Base-by-base conservation (phyloP, 2,113 vertebrate species). In the Chaenogobius annularis region DNA sequence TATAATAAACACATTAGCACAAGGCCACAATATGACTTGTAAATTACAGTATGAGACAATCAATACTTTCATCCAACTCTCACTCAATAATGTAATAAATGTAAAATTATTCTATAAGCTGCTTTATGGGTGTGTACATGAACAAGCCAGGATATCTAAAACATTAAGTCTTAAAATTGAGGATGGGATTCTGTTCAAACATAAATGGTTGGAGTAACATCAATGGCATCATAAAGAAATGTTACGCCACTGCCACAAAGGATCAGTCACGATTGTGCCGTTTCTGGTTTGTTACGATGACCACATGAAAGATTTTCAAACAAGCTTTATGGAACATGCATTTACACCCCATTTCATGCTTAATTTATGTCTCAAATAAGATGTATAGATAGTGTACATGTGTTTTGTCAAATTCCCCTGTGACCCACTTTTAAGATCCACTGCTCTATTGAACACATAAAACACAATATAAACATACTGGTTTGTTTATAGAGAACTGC, bases 51-150 rank as follows among this genome's bases (percentile, higher is more conserved):
- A 19, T 40, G 37, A 43, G 9, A 10, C 10, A 37, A 43, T 43
- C 61, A 63, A 63, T 43, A 63, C 17, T 40, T 63, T 19, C 35
- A 63, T 63, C 59, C 40, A 2, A 62, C 17, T 35, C 19, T n/a
- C 19, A 54, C 35, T 63, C 61, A 63, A 63, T 40, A 63, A 40
- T 40, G 35, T 63, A n/a, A 63, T 20, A 40, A 35, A 35, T 61
- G 58, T 15, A 19, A 61, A 61, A 31, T 13, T 8, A 43, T 40
- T 17, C 10, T 6, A 40, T 11, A 12, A 2, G 17, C 35, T 20
- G 35, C 14, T 61, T 35, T 7, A 7, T 31, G 26, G 26, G 26
- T 31, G 26, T 31, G 26, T 2, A 31, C 26, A 31, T 31, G 26
- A 31, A 4, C n/a, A 31, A 31, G 26, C 26, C 26, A 31, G 26